These are phyloP conservation scores for Diprion similis DNA, from an alignment of 1,140 invertebrate genomes.

Conservation along the genomic window DNA sequence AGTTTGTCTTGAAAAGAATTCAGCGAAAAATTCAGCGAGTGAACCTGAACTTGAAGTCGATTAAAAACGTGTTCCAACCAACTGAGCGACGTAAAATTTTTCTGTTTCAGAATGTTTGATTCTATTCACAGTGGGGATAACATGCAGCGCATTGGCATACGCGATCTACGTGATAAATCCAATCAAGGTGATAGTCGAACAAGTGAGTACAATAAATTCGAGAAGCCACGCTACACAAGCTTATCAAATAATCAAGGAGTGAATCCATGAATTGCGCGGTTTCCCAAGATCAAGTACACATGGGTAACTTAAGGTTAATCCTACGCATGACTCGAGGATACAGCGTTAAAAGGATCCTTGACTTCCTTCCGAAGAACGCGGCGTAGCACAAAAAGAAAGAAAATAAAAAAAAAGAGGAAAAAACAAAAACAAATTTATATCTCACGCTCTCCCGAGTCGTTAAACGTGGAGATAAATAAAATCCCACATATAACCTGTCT, in stretches of 20 bases:
- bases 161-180: constrained; percentile 63
- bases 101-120: constrained; percentile 55
- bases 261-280: neutral
- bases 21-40: neutral
- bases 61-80: neutral
- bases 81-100: constrained; percentile 9
- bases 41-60: neutral
- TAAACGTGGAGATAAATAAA: neutral
- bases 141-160: constrained; percentile 46
- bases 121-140: constrained; percentile 47
- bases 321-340: neutral
- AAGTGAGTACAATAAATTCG: constrained; percentile 55
- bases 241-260: neutral
- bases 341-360: neutral
- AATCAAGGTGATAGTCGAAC: constrained; percentile 55
- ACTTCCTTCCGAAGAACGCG: neutral
- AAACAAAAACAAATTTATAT: neutral
- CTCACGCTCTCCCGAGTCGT: neutral
- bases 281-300: neutral
- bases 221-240: constrained; percentile 9
- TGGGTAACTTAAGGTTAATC: neutral
- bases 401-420: too few relatives aligned
- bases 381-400: too few relatives aligned
- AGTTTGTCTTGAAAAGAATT: neutral
- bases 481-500: neutral